Base-by-base conservation (phyloP, 2,797 vertebrate genomes). In the Hemitrygon akajei region DNA sequence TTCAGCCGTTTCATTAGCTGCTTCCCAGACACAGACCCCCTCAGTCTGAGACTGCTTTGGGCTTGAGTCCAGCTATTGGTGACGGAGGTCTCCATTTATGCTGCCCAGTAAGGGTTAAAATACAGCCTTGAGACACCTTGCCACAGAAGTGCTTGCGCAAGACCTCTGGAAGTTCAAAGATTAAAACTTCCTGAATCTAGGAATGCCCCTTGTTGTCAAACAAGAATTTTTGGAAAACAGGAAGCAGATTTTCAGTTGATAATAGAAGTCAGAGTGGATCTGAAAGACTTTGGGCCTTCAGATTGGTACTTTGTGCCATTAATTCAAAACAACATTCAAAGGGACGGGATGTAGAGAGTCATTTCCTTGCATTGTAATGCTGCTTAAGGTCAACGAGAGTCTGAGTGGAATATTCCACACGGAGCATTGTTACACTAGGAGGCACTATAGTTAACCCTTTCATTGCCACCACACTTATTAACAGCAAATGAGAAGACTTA, bases 161-260 rank as follows among this genome's bases (percentile, higher is more conserved):
- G 9, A 40, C 7, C 18, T 37, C 34, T 91, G 89, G 34, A 40
- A 91, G 34, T 69, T 69, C 63, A 91, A 37, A 66, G 63, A 16
- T 69, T 30, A 69, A 69, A 91, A 60, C 11, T 91, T 91, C 89
- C 89, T 91, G 63, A 40, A 71, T 25, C 7, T 0, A 40, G 66
- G 22, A n/a, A 73, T 73, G 16, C 18, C 71, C 71, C 18, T 91
- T 91, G 34, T 71, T 66, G 86, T 89, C 86, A 89, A 89, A 89
- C 58, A 63, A 89, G 60, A 7, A 34, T 89, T 66, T 82, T 66
- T 89, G 66, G 63, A 91, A 73, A 37, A 37, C 89, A 91, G 89
- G 89, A 91, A 91, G 37, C 89, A 91, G 87, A 91, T 91, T 91
- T 91, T 71, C 58, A 40, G 60, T 37, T 91, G 89, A 91, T 91